Conservation (phyloP, 2,888 invertebrate genomes). For the Hetaerina titia region DNA sequence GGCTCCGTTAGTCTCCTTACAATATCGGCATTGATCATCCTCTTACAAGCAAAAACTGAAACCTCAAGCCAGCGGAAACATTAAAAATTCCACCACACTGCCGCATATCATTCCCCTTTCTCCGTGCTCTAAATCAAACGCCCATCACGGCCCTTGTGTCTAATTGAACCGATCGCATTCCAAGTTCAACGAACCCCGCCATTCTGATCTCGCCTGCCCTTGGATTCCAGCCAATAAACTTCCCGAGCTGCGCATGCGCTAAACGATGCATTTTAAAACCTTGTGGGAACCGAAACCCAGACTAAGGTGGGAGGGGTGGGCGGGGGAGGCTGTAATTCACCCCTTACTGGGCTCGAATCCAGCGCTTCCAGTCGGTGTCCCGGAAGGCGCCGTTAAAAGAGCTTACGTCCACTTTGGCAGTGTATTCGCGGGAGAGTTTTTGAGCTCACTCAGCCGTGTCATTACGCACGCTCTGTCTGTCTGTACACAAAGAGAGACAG, state of each 20-base stretch:
- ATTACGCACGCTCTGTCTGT: slow-evolving; percentile 28
- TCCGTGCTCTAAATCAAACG: not conserved
- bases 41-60: not conserved
- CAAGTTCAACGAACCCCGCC: slow-evolving; percentile 44
- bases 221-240: not conserved
- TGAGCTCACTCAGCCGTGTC: slow-evolving; percentile 34
- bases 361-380: slow-evolving; percentile 47
- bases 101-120: not conserved
- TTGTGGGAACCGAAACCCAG: not conserved
- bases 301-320: too few relatives aligned
- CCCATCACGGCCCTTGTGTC: not conserved
- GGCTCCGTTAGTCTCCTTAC: too few relatives aligned
- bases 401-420: slow-evolving; percentile 32
- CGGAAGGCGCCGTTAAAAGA: slow-evolving; percentile 51
- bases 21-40: too few relatives aligned
- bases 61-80: not conserved
- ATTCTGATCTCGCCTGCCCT: slow-evolving; percentile 11
- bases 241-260: slow-evolving; percentile 13
- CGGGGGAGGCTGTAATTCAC: not conserved
- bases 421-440: not conserved
- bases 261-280: not conserved
- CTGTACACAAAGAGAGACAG: not conserved
- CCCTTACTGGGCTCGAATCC: slow-evolving; percentile 15
- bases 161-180: slow-evolving; percentile 35
- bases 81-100: not conserved